These are phyloP conservation scores for Hypselothyrea guttata DNA, from an alignment of 2,888 invertebrate genomes.

Conservation along the genomic window DNA sequence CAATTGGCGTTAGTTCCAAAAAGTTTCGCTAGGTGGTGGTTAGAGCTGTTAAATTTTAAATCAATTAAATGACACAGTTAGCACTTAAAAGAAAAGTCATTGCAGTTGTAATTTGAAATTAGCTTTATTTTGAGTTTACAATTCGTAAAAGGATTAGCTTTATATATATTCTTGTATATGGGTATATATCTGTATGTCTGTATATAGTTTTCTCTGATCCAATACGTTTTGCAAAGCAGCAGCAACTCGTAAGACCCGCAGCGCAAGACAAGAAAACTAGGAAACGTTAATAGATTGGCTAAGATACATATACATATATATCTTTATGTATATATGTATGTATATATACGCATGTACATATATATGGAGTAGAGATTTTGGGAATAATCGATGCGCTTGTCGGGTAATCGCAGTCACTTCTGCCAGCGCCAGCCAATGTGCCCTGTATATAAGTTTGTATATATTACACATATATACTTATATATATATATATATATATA, in stretches of 20 bases:
- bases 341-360: slow-evolving; percentile 25
- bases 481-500: neutral
- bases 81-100: too few relatives aligned
- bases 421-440: slow-evolving; percentile 35
- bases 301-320: slow-evolving; percentile 14
- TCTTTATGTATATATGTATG: slow-evolving; percentile 11
- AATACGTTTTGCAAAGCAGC: slow-evolving; percentile 31
- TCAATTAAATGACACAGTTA: too few relatives aligned
- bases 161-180: neutral
- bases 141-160: slow-evolving; percentile 23
- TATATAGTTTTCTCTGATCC: slow-evolving; percentile 17
- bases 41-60: too few relatives aligned
- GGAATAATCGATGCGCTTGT: slow-evolving; percentile 22
- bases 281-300: neutral
- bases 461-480: neutral
- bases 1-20: too few relatives aligned
- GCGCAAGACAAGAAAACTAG: slow-evolving; percentile 6
- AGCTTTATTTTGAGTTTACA: slow-evolving; percentile 38
- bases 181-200: slow-evolving; percentile 1
- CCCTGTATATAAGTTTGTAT: slow-evolving; percentile 49
- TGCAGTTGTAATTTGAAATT: slow-evolving; percentile 15
- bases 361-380: too few relatives aligned
- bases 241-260: slow-evolving; percentile 30
- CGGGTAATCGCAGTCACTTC: slow-evolving; percentile 23
- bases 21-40: too few relatives aligned